Evolutionary conservation across 2,888 invertebrate species (phyloP), one percentile per base, ranked within the genome.

Genomic region (Exocentrus adspersus): DNA sequence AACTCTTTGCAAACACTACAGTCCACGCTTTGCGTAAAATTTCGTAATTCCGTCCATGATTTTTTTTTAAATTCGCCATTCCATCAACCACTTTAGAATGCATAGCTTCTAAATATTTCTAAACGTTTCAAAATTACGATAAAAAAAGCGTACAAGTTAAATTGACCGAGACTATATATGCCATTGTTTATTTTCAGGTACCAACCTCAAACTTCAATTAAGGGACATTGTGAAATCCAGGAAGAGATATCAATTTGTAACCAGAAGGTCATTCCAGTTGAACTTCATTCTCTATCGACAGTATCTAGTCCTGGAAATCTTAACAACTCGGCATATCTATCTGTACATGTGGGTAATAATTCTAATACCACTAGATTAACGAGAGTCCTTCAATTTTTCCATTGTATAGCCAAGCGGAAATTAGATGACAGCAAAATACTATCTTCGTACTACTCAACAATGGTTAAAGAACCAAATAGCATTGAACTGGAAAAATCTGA

Each of bases 341-440:
- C 64, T 10, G 51, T 59, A 6, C 64, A 64, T n/a, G 43, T 67
- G 41, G 24, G 20, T 14, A 43, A n/a, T n/a, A n/a, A 32, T 32
- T 5, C 54, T 1, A 52, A 53, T 7, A 58, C 62, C 9, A 62
- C 62, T n/a, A 56, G 45, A 12, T 37, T 62, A 5, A 62, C 37
- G 21, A 67, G 50, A 54, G 58, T 66, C 43, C 30, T 63, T 16
- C 57, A 61, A 37, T 54, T 66, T 16, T 72, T 73, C 57, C 60
- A 69, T 1, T 72, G 71, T 45, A 58, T 72, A 14, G 65, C 71
- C 10, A 62, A 65, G 20, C 63, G 60, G n/a, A 67, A 62, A 2
- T 42, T 69, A 7, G 70, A 70, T 30, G 68, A 70, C 21, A 54
- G 58, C 16, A 70, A 68, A 43, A 58, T 60, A 12, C 43, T 67